Evolutionary conservation across 2,797 vertebrate species (phyloP), one percentile per base, ranked within the genome.

Genomic region (Lithobates pipiens): DNA sequence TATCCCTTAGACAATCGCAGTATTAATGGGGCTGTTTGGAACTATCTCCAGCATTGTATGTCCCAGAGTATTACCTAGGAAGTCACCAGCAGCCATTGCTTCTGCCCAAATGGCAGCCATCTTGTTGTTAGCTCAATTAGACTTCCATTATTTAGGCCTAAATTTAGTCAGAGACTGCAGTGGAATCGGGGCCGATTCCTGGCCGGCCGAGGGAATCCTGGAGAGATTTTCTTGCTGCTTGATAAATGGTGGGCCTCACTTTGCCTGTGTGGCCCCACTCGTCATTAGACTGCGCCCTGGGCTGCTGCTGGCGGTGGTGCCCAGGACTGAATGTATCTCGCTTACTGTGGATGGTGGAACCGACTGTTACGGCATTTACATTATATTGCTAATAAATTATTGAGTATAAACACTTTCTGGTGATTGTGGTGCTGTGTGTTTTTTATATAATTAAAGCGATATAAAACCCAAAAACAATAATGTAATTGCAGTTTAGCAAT

Each of bases 361-460:
- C 54, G 85, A 87, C 80, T 83, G 76, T 87, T 83, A 82, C 73
- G 63, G 72, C 80, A 82, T 86, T 83, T 86, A 87, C 71, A 69
- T 73, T 87, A 79, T 83, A 87, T 79, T 87, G 85, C 76, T 87
- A 87, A 87, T 87, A 87, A 87, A 87, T 83, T 87, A 87, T 87
- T 87, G 70, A 75, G 23, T 73, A 78, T 78, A 84, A 77, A 84
- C 34, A 54, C 32, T 16, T 34, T 27, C 36, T 74, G 42, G 5
- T 16, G 0, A 5, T 42, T 25, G 4, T 73, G 21, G 36, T 15
- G 21, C 68, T 73, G 36, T 44, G 70, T 25, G 21, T 65, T 65
- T 65, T 65, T 3, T 23, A 25, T 63, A 63, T 1, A 10, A 25
- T 10, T 23, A 5, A 34, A 34, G 36, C 5, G 6, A 8, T 7